Conservation (phyloP, 2,113 vertebrate genomes). For the Semicossyphus pulcher region DNA sequence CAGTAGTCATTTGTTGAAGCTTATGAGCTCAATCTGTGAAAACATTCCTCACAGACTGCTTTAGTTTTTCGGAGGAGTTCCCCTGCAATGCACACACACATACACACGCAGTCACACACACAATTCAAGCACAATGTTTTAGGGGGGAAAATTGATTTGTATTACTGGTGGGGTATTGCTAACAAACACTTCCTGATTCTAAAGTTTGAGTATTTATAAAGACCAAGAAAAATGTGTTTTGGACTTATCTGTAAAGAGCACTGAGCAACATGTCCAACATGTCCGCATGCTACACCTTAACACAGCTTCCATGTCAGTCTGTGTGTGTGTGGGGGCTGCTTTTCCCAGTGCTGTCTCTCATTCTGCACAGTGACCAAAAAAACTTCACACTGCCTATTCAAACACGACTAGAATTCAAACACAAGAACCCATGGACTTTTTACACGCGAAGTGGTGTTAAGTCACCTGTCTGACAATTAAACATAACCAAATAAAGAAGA, state of each 20-base stretch:
- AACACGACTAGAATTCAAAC: neutral
- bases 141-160: neutral
- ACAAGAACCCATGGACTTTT: conserved; percentile 4
- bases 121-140: neutral
- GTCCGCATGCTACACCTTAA: conserved; percentile 11
- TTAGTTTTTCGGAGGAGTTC: conserved; percentile 14
- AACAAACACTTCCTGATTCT: too few species aligned
- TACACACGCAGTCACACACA: neutral
- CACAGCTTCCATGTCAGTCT: neutral
- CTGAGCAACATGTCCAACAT: conserved; percentile 8
- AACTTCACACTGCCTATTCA: conserved; percentile 17
- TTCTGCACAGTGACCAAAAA: conserved; percentile 26
- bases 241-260: conserved; percentile 15
- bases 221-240: too few species aligned
- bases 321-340: neutral
- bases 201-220: too few species aligned
- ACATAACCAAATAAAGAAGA: neutral
- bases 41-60: conserved; percentile 52
- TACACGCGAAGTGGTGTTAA: conserved; percentile 11
- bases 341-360: conserved; percentile 26
- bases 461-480: conserved; percentile 10
- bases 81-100: neutral
- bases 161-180: too few species aligned
- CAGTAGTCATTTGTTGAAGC: conserved; percentile 62
- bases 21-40: conserved; percentile 69